Percentiles rank a stretch among this genome's conserved stretches.
These are phyloP conservation scores for Phaedon cochleariae DNA, from an alignment of 2,888 invertebrate species.

Conservation along the genomic window DNA sequence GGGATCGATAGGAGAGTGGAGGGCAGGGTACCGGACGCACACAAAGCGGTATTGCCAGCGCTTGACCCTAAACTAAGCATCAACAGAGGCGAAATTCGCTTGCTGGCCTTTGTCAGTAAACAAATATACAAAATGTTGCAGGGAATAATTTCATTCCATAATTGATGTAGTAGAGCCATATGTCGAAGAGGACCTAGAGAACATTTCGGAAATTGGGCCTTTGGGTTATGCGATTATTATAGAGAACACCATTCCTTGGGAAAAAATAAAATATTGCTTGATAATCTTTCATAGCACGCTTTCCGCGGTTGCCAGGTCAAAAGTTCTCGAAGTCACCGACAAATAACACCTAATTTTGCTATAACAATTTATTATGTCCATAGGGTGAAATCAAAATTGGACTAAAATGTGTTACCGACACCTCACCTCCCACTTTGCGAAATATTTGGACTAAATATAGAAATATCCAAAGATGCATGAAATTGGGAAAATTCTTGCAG, in stretches of 20 bases:
- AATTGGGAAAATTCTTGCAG: conserved; percentile 33
- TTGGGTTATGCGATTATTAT: conserved; percentile 7
- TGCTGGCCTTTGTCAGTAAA: conserved; percentile 65
- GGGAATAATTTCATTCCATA: conserved; percentile 50
- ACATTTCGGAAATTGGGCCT: conserved; percentile 5
- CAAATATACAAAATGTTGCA: conserved; percentile 65
- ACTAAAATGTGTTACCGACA: conserved; percentile 34
- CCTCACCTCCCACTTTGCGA: conserved; percentile 57
- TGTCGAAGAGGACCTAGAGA: conserved; percentile 9
- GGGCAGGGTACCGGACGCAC: conserved; percentile 66
- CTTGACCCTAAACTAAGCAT: conserved; percentile 61
- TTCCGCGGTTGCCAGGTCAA: conserved; percentile 62
- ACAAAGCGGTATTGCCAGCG: conserved; percentile 65
- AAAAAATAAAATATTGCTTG: conserved; percentile 39
- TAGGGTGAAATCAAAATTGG: conserved; percentile 36
- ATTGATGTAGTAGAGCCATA: conserved; percentile 22
- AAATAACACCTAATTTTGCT: conserved; percentile 62
- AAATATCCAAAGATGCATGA: conserved; percentile 42
- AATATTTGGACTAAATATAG: conserved; percentile 57
- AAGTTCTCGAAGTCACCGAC: conserved; percentile 62
- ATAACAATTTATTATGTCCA: conserved; percentile 34
- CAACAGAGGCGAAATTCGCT: conserved; percentile 61
- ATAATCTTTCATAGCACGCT: conserved; percentile 59
- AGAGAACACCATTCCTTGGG: conserved; percentile 15
- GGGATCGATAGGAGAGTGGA: conserved; percentile 72